These are phyloP conservation scores for Ctenoplectra terminalis DNA, from an alignment of 1,140 invertebrate genomes.

Conservation along the genomic window DNA sequence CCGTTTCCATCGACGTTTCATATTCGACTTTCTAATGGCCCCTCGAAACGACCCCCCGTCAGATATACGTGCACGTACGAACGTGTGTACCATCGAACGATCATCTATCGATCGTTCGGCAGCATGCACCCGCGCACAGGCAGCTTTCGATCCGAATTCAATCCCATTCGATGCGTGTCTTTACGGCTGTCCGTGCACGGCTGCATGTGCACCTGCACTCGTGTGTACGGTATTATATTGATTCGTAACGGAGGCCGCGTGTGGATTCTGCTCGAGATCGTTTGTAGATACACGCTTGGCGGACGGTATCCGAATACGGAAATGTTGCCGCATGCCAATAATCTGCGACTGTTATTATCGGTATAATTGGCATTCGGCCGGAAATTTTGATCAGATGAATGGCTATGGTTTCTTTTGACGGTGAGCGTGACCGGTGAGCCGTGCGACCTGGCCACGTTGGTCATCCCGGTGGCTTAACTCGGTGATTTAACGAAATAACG, in stretches of 20 bases:
- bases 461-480: no score
- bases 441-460: no score
- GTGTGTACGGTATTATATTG: conserved; percentile 61
- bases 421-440: no score
- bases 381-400: conserved; percentile 19
- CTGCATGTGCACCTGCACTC: conserved; percentile 37
- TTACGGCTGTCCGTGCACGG: conserved; percentile 34
- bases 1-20: conserved; percentile 31
- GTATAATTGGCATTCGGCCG: conserved; percentile 29
- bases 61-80: no score
- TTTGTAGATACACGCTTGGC: conserved; percentile 8
- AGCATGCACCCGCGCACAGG: not conserved
- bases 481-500: no score
- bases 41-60: conserved; percentile 1
- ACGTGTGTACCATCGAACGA: not conserved
- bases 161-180: conserved; percentile 38
- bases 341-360: conserved; percentile 29
- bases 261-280: conserved; percentile 39
- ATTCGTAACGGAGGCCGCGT: conserved; percentile 27
- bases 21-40: conserved; percentile 45
- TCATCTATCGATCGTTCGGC: conserved; percentile 7
- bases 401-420: not conserved
- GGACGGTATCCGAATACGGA: conserved; percentile 21
- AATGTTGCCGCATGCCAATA: conserved; percentile 23
- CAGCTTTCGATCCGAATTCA: conserved; percentile 41